These are phyloP conservation scores for Ctenopoma kingsleyae DNA, from an alignment of 2,797 vertebrate species.

Conservation along the genomic window DNA sequence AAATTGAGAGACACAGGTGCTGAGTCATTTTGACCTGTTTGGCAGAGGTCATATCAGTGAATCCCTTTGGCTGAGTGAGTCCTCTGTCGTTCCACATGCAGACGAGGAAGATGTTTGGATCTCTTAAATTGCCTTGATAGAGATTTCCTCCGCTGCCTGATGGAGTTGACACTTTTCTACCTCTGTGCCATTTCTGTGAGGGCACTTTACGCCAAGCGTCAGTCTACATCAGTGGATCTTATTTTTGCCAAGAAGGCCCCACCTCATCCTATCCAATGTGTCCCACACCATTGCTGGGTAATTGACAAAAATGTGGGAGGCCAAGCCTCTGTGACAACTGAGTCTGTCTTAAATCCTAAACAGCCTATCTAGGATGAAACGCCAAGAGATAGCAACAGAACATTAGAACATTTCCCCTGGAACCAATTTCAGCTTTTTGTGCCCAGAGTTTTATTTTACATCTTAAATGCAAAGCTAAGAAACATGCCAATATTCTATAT, in stretches of 20 bases:
- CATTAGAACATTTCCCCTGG: conserved; percentile 43
- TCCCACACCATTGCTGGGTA: conserved; percentile 56
- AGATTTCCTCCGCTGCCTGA: conserved; percentile 67
- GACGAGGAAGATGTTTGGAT: conserved; percentile 32
- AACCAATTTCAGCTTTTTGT: conserved; percentile 38
- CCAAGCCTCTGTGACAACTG: conserved; percentile 45
- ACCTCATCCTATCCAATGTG: conserved; percentile 61
- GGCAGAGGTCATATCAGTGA: conserved; percentile 32
- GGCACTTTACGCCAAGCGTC: conserved; percentile 69
- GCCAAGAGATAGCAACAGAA: conserved; percentile 21
- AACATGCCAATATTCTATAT: conserved; percentile 17
- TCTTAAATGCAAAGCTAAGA: conserved; percentile 20
- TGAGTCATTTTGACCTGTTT: conserved; percentile 55
- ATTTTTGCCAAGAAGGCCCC: conserved; percentile 39
- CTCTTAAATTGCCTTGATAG: conserved; percentile 69
- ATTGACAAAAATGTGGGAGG: conserved; percentile 57
- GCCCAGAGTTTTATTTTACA: conserved; percentile 26
- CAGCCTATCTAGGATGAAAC: conserved; percentile 35
- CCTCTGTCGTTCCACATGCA: conserved; percentile 55
- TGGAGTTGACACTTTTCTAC: conserved; percentile 71
- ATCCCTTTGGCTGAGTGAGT: conserved; percentile 39
- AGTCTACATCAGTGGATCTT: conserved; percentile 66
- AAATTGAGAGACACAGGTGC: conserved; percentile 50
- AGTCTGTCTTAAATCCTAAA: conserved; percentile 46
- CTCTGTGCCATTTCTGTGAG: conserved; percentile 64